Conservation (phyloP, 2,888 invertebrate genomes). For the Crocallis elinguaria region DNA sequence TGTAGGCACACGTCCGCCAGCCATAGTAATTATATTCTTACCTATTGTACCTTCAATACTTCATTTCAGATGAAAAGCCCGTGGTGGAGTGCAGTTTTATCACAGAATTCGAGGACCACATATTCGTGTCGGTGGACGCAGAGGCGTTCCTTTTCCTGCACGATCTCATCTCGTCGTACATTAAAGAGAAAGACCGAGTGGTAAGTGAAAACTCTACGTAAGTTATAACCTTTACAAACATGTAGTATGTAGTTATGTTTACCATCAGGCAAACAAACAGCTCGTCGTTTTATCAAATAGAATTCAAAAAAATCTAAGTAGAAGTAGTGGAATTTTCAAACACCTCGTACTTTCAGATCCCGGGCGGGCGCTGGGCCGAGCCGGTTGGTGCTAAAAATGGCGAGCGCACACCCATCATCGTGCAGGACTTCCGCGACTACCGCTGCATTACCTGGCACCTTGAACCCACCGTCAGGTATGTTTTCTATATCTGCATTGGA, state of each 20-base stretch:
- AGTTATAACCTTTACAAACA: too few species aligned
- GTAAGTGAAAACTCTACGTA: conserved; percentile 71
- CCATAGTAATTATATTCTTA: too few species aligned
- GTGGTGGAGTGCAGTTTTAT: conserved; percentile 98
- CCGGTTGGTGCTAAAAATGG: conserved; percentile 75
- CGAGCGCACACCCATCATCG: conserved; percentile 44
- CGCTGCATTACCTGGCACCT: conserved; percentile 98
- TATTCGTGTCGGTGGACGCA: conserved; percentile 98
- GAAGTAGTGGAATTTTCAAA: too few species aligned
- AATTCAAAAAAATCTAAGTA: too few species aligned
- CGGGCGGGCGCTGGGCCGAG: conserved; percentile 49
- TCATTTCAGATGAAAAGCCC: conserved; percentile 93
- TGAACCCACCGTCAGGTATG: conserved; percentile 90
- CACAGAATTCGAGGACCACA: conserved; percentile 99
- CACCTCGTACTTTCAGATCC: conserved; percentile 50
- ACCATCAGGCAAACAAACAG: too few species aligned
- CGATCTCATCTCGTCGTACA: conserved; percentile 97
- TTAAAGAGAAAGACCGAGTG: conserved; percentile 95
- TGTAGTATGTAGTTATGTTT: too few species aligned
- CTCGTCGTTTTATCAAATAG: too few species aligned
- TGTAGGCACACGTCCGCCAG: too few species aligned
- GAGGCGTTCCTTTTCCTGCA: conserved; percentile 99
- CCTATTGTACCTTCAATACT: too few species aligned
- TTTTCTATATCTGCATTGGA: neutral
- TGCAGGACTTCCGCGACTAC: conserved; percentile 95